Conservation (phyloP, 1,140 invertebrate species). For the Augochlora pura region DNA sequence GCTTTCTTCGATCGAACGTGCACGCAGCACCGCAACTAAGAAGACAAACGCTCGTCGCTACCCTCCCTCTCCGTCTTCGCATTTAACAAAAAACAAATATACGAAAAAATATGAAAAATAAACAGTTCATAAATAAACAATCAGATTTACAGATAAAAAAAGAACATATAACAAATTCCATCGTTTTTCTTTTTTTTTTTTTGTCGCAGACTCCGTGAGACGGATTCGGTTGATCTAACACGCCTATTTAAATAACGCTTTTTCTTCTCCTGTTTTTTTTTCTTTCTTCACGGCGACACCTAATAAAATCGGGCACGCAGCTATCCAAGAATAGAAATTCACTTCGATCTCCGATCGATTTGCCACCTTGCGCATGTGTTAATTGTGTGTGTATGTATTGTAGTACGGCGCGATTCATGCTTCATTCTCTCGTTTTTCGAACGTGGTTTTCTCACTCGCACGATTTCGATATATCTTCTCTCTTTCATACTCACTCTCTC, state of each 20-base stretch:
- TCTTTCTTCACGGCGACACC: constrained; percentile 18
- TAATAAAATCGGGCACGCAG: constrained; percentile 6
- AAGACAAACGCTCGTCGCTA: constrained; percentile 64
- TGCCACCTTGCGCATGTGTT: constrained; percentile 30
- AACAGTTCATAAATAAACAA: constrained; percentile 81
- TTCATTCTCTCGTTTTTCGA: not conserved
- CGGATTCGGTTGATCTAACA: constrained; percentile 59
- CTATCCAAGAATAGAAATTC: constrained; percentile 30
- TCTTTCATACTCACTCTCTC: not conserved
- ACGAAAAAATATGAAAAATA: constrained; percentile 77
- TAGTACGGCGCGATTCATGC: constrained; percentile 46
- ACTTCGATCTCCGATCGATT: constrained; percentile 48
- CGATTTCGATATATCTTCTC: not conserved
- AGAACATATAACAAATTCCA: constrained; percentile 79
- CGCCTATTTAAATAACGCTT: constrained; percentile 8
- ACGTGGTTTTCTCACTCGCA: constrained; percentile 13
- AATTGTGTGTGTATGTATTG: not conserved
- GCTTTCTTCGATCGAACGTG: constrained; percentile 24
- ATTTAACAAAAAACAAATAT: constrained; percentile 78
- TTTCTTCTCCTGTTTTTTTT: constrained; percentile 2
- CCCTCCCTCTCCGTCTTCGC: constrained; percentile 58
- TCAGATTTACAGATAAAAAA: constrained; percentile 71
- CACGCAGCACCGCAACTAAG: constrained; percentile 9
- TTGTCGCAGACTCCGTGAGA: constrained; percentile 56
- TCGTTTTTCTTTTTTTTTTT: not conserved